These are phyloP conservation scores for Heteractis magnifica DNA, from an alignment of 92 coral and sea anemone species.

Conservation along the genomic window DNA sequence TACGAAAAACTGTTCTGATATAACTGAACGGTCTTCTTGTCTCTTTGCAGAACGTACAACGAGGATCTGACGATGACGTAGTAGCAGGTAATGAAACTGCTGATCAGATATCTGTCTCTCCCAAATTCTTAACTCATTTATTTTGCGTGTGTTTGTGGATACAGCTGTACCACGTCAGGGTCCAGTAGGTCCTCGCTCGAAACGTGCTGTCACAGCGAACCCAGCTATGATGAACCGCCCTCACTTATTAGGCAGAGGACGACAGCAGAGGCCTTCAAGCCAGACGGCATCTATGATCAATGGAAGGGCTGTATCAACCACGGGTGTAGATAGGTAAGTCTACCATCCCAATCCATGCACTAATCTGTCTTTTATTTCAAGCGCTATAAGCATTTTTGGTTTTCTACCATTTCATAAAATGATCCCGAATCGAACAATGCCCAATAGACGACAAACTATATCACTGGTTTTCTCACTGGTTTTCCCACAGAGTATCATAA, in stretches of 20 bases:
- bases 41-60: slow-evolving; percentile 43
- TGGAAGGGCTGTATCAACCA: slow-evolving; percentile 68
- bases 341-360: neutral
- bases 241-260: slow-evolving; percentile 55
- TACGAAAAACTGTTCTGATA: neutral
- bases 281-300: slow-evolving; percentile 59
- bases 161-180: slow-evolving; percentile 27
- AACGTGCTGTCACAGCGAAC: slow-evolving; percentile 80
- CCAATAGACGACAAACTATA: too few relatives aligned
- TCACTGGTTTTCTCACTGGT: too few relatives aligned
- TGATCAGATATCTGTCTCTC: neutral
- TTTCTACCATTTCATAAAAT: too few relatives aligned
- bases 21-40: neutral
- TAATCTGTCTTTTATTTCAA: too few relatives aligned
- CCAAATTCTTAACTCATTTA: neutral
- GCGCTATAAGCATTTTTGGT: too few relatives aligned
- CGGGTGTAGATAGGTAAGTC: slow-evolving; percentile 72
- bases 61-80: slow-evolving; percentile 46
- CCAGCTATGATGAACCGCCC: slow-evolving; percentile 81
- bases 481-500: too few relatives aligned
- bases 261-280: slow-evolving; percentile 42
- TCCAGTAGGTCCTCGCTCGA: slow-evolving; percentile 77
- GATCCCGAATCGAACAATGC: too few relatives aligned
- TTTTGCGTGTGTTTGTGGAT: neutral
- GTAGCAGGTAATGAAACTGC: slow-evolving; percentile 21